phyloP scores from a whole-genome alignment of 2,888 invertebrate species.

The Syritta pipiens region DNA sequence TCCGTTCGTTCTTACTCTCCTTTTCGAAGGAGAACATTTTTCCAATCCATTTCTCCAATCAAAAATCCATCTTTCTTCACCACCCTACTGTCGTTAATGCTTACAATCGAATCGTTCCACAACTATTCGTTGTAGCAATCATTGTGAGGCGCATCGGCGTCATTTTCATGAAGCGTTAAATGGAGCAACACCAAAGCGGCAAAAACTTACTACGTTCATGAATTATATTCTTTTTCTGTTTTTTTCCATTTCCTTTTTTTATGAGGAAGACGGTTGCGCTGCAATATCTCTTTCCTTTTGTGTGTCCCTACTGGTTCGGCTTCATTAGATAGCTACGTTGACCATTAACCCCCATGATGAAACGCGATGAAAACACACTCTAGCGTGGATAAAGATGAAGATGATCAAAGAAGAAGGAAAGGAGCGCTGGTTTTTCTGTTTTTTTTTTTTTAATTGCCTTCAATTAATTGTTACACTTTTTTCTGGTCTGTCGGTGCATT shows the following conservation, averaged over 20 bases:
- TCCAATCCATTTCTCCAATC: no score
- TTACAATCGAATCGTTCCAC: background rate
- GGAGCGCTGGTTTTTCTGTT: background rate
- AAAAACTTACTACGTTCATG: background rate
- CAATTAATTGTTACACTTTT: conserved; percentile 37
- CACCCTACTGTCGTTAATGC: background rate
- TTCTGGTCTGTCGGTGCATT: conserved; percentile 23
- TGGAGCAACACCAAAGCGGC: conserved; percentile 1
- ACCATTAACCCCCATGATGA: conserved; percentile 45
- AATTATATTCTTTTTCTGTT: background rate
- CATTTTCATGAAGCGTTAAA: conserved; percentile 15
- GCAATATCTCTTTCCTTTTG: background rate
- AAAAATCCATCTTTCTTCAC: no score
- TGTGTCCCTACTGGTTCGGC: conserved; percentile 39
- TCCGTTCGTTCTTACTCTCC: no score
- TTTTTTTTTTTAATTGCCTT: conserved; percentile 51
- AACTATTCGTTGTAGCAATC: background rate
- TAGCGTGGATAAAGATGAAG: conserved; percentile 5
- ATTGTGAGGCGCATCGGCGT: background rate
- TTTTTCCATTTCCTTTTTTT: background rate
- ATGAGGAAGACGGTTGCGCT: background rate
- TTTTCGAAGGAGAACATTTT: no score
- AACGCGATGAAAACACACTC: background rate
- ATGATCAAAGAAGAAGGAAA: conserved; percentile 16
- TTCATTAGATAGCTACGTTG: conserved; percentile 48